phyloP scores from a whole-genome alignment of 2,888 invertebrate genomes.

The Dynastes grantii region DNA sequence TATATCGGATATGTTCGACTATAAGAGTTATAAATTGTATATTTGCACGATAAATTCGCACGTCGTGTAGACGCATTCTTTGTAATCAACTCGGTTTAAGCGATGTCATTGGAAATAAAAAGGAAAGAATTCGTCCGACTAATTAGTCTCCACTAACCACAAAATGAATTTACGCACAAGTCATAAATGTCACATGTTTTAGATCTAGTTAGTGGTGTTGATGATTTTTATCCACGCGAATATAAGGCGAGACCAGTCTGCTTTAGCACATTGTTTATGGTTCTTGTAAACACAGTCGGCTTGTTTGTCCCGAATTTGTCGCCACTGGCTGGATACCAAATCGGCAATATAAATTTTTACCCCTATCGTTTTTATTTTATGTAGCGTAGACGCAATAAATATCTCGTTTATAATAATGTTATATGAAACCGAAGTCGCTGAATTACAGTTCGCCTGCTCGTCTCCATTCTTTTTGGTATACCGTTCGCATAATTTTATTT shows the following conservation, averaged over 20 bases:
- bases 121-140: conserved; percentile 5
- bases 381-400: not conserved
- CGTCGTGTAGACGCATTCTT: not conserved
- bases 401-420: conserved; percentile 6
- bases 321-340: conserved; percentile 63
- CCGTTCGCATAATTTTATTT: too few relatives aligned
- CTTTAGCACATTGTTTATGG: conserved; percentile 63
- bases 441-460: too few relatives aligned
- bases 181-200: conserved; percentile 42
- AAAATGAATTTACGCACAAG: conserved; percentile 35
- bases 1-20: too few relatives aligned
- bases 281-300: conserved; percentile 65
- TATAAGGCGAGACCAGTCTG: conserved; percentile 64
- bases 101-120: conserved; percentile 25
- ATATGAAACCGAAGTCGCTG: not conserved
- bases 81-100: conserved; percentile 12
- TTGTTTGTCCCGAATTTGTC: conserved; percentile 68
- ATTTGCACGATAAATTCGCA: not conserved
- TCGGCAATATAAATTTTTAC: conserved; percentile 27
- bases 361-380: conserved; percentile 20
- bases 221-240: conserved; percentile 64
- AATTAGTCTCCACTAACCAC: conserved; percentile 31
- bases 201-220: conserved; percentile 43
- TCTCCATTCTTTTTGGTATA: too few relatives aligned
- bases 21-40: too few relatives aligned